Evolutionary conservation across 2,113 vertebrate species (phyloP), one percentile per base, ranked within the genome.

Genomic region (Tragulus kanchil): DNA sequence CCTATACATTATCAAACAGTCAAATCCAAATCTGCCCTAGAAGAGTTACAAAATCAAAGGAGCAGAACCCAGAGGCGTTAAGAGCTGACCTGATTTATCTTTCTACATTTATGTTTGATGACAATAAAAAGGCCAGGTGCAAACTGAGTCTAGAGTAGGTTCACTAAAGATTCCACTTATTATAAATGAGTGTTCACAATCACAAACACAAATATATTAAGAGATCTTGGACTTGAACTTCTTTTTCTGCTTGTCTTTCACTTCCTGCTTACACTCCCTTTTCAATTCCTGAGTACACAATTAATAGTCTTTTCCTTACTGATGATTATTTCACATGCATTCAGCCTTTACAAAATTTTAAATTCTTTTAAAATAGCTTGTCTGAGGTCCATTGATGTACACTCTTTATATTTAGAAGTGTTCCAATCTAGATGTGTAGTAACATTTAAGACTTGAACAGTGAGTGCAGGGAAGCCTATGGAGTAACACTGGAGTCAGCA

Each of bases 301-400:
- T 86, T 85, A 95, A 92, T 83, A 69, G 21, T 65, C 25, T 93
- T 96, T 81, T 73, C 79, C 54, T 92, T 79, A 17, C 67, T 73
- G 62, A 61, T 95, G 89, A 89, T 84, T 73, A 94, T 81, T 97
- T 90, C 79, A 25, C 42, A 75, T 15, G 16, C 50, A 50, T 58
- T 86, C 85, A 75, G 73, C 67, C 81, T 96, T 93, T 90, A 65
- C 83, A 89, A 93, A 36, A 12, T 91, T 89, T 93, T 85, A 82
- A 78, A n/a, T 5, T 77, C 36, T 93, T 85, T 77, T 86, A 89
- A 96, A 82, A 94, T 89, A 50, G 36, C 42, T 90, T 50, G 5
- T 71, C 8, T 87, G 54, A 79, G 26, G 75, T 69, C 12, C 31
- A 64, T 69, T 93, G 90, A 93, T 94, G 89, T 94, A 84, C 3